Conservation (phyloP, 1,140 invertebrate species). For the Vanessa tameamea region DNA sequence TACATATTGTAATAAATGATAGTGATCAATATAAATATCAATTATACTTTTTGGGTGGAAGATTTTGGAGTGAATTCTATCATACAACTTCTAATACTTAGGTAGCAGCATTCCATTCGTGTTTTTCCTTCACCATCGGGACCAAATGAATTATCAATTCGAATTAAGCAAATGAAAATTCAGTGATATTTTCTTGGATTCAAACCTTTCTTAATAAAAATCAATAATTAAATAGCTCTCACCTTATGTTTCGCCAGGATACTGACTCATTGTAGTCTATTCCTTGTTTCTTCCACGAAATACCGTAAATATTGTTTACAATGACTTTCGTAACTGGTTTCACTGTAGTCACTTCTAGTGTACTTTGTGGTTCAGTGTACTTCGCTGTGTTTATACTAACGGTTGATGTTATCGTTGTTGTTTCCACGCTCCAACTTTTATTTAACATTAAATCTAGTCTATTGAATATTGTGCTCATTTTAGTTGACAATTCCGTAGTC, state of each 20-base stretch:
- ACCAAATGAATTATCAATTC: no score
- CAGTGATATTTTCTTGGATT: no score
- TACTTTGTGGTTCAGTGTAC: conserved; percentile 59
- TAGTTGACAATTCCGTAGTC: conserved; percentile 69
- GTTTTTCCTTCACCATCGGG: no score
- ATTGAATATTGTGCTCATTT: conserved; percentile 73
- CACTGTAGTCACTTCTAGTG: conserved; percentile 64
- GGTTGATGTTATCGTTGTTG: conserved; percentile 70
- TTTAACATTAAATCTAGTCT: conserved; percentile 77
- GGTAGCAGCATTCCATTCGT: no score
- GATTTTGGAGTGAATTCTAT: no score
- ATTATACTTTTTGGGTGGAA: no score
- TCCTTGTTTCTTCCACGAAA: conserved; percentile 77
- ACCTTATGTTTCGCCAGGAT: conserved; percentile 76
- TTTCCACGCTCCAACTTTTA: conserved; percentile 77
- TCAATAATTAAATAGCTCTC: conserved; percentile 27
- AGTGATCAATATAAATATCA: no score
- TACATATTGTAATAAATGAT: no score
- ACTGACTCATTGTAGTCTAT: conserved; percentile 70
- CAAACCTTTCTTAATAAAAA: no score
- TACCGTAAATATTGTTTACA: conserved; percentile 76
- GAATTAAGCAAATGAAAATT: no score
- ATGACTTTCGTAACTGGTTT: conserved; percentile 71
- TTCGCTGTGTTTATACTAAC: conserved; percentile 71
- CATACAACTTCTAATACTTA: no score